Percentiles rank a stretch among this genome's conserved stretches.
These are phyloP conservation scores for Drosophila murphyi DNA, from an alignment of 1,140 invertebrate species.

Conservation along the genomic window DNA sequence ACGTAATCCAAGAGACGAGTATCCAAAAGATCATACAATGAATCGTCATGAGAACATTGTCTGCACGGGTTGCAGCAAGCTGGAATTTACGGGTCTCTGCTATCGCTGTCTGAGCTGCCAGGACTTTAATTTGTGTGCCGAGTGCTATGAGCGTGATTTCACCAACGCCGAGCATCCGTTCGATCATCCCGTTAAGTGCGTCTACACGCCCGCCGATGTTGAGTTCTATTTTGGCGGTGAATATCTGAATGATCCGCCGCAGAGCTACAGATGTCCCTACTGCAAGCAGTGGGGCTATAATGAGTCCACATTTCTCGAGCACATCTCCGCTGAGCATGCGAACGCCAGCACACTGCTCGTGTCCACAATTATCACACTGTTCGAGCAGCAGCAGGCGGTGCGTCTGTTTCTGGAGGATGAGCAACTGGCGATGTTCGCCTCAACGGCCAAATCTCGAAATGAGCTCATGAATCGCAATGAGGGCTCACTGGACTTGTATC, in stretches of 20 bases:
- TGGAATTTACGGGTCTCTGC: slow-evolving; percentile 57
- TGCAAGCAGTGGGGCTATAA: slow-evolving; percentile 71
- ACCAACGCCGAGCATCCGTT: slow-evolving; percentile 59
- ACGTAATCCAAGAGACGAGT: not conserved
- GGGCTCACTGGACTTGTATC: slow-evolving; percentile 46
- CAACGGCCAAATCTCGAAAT: slow-evolving; percentile 59
- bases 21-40: slow-evolving; percentile 33
- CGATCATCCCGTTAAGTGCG: slow-evolving; percentile 69
- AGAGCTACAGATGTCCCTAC: slow-evolving; percentile 70
- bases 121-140: slow-evolving; percentile 58
- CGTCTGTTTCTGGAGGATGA: slow-evolving; percentile 71
- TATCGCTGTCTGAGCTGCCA: slow-evolving; percentile 64
- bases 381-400: slow-evolving; percentile 67
- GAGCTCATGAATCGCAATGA: slow-evolving; percentile 43
- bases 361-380: slow-evolving; percentile 65
- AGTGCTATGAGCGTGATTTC: slow-evolving; percentile 62
- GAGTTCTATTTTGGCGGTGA: slow-evolving; percentile 69
- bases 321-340: slow-evolving; percentile 53
- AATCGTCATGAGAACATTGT: slow-evolving; percentile 65
- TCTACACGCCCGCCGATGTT: slow-evolving; percentile 53
- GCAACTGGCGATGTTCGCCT: slow-evolving; percentile 58
- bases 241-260: slow-evolving; percentile 66
- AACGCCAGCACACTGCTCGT: slow-evolving; percentile 58
- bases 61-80: slow-evolving; percentile 56
- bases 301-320: slow-evolving; percentile 70